A percentile compares a stretch with the other conserved stretches of the same genome.
Evolutionary conservation across 2,888 invertebrate species (phyloP).

Genomic region (Thecophora atra): DNA sequence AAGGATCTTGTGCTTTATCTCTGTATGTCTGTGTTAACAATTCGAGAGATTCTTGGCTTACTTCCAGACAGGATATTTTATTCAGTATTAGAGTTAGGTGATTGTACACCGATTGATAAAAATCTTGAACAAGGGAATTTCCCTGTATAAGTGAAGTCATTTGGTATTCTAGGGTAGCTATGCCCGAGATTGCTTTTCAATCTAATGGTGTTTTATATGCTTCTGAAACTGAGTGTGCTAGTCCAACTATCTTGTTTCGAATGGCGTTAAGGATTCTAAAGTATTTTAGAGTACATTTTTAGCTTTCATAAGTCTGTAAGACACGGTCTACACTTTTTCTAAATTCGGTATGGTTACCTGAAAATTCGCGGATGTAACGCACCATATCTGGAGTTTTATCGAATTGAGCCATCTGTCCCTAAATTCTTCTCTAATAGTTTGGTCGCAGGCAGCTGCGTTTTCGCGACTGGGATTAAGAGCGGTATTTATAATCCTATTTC

Average conservation of each 20-base stretch:
- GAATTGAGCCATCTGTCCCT: background rate
- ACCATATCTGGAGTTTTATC: background rate
- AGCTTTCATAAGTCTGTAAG: background rate
- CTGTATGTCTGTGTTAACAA: conserved; percentile 39
- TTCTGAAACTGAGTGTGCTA: background rate
- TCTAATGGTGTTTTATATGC: conserved; percentile 2
- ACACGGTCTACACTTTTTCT: background rate
- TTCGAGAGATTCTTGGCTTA: conserved; percentile 29
- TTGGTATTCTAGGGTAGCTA: too few species aligned
- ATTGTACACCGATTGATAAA: too few species aligned
- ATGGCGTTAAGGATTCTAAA: conserved; percentile 2
- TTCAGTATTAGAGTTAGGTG: conserved; percentile 28
- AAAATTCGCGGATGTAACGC: background rate
- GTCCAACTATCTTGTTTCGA: conserved; percentile 7
- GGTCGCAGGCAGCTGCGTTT: background rate
- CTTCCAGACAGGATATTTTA: conserved; percentile 20
- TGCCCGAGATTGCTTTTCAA: background rate
- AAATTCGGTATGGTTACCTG: conserved; percentile 2
- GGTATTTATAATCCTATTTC: background rate
- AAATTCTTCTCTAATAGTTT: background rate
- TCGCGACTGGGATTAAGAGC: background rate
- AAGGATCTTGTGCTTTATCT: conserved; percentile 35
- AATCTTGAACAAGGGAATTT: too few species aligned
- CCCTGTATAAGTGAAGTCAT: too few species aligned
- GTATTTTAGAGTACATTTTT: conserved; percentile 1